Conservation (phyloP, 2,888 invertebrate genomes). For the Mesochorus sp. region DNA sequence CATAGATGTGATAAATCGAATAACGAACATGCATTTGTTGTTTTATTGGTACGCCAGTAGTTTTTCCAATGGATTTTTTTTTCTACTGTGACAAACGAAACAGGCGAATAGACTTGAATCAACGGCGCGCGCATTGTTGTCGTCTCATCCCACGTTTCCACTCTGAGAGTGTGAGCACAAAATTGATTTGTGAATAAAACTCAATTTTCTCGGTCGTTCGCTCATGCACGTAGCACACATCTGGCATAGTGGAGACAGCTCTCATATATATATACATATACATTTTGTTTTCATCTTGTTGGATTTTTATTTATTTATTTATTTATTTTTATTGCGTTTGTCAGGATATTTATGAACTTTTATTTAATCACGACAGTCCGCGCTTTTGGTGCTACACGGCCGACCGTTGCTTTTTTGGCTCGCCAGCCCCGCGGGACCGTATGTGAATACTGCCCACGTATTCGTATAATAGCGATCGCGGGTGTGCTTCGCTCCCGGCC, state of each 20-base stretch:
- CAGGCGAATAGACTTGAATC: slow-evolving; percentile 1
- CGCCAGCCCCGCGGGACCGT: slow-evolving; percentile 2
- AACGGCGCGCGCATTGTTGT: slow-evolving; percentile 4
- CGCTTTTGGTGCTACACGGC: neutral
- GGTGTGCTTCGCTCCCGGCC: neutral
- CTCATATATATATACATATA: slow-evolving; percentile 19
- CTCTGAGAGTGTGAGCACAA: slow-evolving; percentile 19
- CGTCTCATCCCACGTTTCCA: neutral
- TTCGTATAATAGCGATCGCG: slow-evolving; percentile 4
- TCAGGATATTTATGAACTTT: slow-evolving; percentile 53
- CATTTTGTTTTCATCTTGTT: slow-evolving; percentile 15
- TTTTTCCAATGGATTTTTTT: neutral
- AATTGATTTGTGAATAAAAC: slow-evolving; percentile 55
- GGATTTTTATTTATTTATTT: slow-evolving; percentile 1
- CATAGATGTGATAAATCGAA: neutral
- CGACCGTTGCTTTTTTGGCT: slow-evolving; percentile 2
- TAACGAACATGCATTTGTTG: neutral
- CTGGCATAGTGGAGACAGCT: slow-evolving; percentile 25
- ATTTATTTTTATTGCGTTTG: neutral
- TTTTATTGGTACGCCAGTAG: neutral
- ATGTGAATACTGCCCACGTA: slow-evolving; percentile 2
- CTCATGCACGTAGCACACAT: neutral
- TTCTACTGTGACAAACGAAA: slow-evolving; percentile 1
- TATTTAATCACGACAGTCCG: slow-evolving; percentile 36
- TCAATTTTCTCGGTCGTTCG: slow-evolving; percentile 39